Evolutionary conservation across 2,888 invertebrate genomes (phyloP).

Genomic region (Ochropleura leucogaster): DNA sequence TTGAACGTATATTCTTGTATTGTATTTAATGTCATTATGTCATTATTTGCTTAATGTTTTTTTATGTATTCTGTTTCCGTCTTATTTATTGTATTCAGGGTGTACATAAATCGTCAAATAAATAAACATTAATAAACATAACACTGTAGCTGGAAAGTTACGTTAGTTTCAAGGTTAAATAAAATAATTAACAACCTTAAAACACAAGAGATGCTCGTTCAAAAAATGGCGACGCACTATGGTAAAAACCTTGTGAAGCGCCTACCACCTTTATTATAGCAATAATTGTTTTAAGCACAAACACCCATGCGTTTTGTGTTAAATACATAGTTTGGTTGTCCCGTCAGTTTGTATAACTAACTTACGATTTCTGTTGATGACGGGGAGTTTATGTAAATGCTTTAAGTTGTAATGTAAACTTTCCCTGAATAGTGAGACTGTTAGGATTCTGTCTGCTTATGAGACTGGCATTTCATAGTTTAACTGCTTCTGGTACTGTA

Average conservation of each 20-base stretch:
- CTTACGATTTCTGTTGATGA: slow-evolving; percentile 28
- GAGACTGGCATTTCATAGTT: background rate
- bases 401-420: slow-evolving; percentile 13
- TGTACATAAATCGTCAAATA: no score
- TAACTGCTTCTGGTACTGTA: background rate
- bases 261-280: slow-evolving; percentile 43
- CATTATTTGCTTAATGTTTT: no score
- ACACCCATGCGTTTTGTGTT: background rate
- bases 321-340: background rate
- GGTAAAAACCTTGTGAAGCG: background rate
- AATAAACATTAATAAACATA: no score
- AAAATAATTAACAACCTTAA: background rate
- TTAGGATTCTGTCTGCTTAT: slow-evolving; percentile 2
- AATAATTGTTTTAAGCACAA: slow-evolving; percentile 12
- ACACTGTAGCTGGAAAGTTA: background rate
- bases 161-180: no score
- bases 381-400: slow-evolving; percentile 31
- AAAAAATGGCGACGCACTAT: background rate
- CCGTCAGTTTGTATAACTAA: background rate
- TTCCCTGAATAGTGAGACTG: slow-evolving; percentile 20
- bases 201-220: background rate
- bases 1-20: no score
- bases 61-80: no score
- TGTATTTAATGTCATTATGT: no score
- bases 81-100: no score